Base-by-base conservation (phyloP, 2,113 vertebrate species). In the Otocyon megalotis region DNA sequence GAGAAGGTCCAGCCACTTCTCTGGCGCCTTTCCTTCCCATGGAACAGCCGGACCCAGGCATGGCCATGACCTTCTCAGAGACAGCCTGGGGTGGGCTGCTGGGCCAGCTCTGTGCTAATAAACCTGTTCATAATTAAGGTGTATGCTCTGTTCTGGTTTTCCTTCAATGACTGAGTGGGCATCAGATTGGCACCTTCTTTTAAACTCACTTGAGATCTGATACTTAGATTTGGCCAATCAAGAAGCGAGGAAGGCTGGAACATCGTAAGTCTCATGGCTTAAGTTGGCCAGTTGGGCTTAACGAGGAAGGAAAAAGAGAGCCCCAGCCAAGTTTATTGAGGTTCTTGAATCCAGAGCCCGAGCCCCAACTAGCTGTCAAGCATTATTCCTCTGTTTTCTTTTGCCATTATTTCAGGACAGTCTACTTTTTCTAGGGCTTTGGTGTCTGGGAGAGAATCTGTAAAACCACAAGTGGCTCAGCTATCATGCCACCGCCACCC, bases 191-290 rank as follows among this genome's bases (percentile, higher is more conserved):
- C n/a, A 62, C 32, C 87, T 63, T 90, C 48, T 92, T 76, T 76
- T 96, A 93, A 96, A 83, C 30, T 62, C 32, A 67, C 9, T 17
- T 77, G 82, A 50, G 43, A 88, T 72, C 50, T 94, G 58, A 95
- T 65, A 37, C 26, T 79, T 72, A 37, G 26, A 9, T 76, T 92
- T 77, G 15, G 82, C n/a, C 1, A 3, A n/a, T 4, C 77, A 48
- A 74, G 87, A 37, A 81, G 16, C 22, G 1, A 37, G 4, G 12
- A 17, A 28, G 26, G 74, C 8, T 20, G 56, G 74, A 65, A 69
- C 1, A 74, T 26, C 20, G 56, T 3, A 93, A 48, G 13, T 71
- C n/a, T 35, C 13, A 53, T 22, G 28, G 22, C 3, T 88, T 94
- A 48, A 0, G 50, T 1, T 86, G 24, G 19, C 50, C 24, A 50